Evolutionary conservation across 2,113 vertebrate genomes (phyloP).

Genomic region (Carassius gibelio): DNA sequence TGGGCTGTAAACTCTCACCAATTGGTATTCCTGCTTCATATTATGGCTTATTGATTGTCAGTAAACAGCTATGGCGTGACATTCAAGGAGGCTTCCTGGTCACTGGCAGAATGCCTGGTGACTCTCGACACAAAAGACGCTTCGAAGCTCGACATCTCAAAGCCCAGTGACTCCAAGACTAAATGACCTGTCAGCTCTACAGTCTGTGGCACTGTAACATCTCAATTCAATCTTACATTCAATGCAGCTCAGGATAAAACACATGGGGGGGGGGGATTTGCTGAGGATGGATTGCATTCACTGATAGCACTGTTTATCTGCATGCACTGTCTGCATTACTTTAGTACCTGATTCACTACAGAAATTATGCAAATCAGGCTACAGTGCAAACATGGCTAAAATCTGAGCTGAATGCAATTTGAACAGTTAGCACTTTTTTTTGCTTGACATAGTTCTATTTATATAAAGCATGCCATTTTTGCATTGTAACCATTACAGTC

Average conservation of each 20-base stretch:
- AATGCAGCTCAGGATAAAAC: conserved; percentile 1
- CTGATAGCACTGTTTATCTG: background rate
- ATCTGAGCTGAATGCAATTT: background rate
- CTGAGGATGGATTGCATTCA: background rate
- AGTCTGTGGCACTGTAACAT: conserved; percentile 10
- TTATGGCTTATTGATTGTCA: background rate
- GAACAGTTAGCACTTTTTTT: background rate
- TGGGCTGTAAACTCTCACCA: background rate
- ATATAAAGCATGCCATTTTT: too few relatives aligned
- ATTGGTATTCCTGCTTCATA: background rate
- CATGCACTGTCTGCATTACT: background rate
- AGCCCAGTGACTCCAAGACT: conserved; percentile 27
- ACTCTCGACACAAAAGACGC: conserved; percentile 13
- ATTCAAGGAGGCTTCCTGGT: background rate
- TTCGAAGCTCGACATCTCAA: conserved; percentile 18
- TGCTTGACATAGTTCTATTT: background rate
- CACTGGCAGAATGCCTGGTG: conserved; percentile 3
- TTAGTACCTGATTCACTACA: background rate
- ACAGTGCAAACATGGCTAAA: background rate
- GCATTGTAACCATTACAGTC: too few relatives aligned
- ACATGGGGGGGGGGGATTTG: background rate
- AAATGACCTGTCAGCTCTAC: conserved; percentile 27
- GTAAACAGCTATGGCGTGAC: conserved; percentile 1
- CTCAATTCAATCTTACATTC: conserved; percentile 5
- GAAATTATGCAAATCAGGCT: background rate